Conservation (phyloP, 2,888 invertebrate species). For the Lamproptera curius region DNA sequence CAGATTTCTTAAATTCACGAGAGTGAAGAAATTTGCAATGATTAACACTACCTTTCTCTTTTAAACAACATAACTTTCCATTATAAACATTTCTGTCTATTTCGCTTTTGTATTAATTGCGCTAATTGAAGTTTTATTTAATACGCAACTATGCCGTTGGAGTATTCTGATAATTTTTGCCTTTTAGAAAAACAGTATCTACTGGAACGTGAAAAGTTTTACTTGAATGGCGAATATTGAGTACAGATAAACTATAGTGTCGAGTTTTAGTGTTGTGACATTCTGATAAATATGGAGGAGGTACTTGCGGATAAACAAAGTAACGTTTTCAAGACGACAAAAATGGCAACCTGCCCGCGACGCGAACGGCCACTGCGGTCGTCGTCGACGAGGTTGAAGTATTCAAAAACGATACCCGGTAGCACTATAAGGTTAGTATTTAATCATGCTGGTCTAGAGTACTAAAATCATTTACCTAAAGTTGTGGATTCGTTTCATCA, state of each 20-base stretch:
- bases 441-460: too few relatives aligned
- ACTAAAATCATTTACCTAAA: too few relatives aligned
- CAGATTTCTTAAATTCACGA: too few relatives aligned
- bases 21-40: slow-evolving; percentile 8
- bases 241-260: not conserved
- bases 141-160: not conserved
- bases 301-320: slow-evolving; percentile 22
- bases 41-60: slow-evolving; percentile 6
- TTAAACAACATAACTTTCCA: not conserved
- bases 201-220: slow-evolving; percentile 21
- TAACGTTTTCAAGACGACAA: slow-evolving; percentile 19
- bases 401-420: slow-evolving; percentile 66
- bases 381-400: slow-evolving; percentile 58
- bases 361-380: slow-evolving; percentile 55
- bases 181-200: slow-evolving; percentile 30
- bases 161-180: slow-evolving; percentile 19
- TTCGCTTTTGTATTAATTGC: not conserved
- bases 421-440: slow-evolving; percentile 57
- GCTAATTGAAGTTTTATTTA: not conserved
- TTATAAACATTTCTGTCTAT: not conserved
- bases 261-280: slow-evolving; percentile 14
- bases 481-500: too few relatives aligned
- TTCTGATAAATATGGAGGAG: slow-evolving; percentile 10
- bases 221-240: slow-evolving; percentile 24
- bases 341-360: slow-evolving; percentile 62